A percentile compares a stretch with the other conserved stretches of the same genome.
Conservation (phyloP, 2,888 invertebrate species). For the Odontocolon sp. region DNA sequence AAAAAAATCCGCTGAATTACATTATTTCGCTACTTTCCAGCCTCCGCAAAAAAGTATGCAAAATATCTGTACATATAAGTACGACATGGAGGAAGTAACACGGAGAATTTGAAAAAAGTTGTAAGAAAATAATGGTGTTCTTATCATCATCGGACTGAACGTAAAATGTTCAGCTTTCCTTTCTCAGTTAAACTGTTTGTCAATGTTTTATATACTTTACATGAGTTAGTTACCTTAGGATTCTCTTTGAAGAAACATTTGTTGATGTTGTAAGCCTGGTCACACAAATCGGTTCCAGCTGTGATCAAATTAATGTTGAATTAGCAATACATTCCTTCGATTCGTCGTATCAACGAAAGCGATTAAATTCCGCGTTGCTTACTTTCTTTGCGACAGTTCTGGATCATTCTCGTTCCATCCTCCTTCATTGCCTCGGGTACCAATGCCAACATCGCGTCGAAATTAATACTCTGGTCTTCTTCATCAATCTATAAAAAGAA, state of each 20-base stretch:
- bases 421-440: conserved; percentile 62
- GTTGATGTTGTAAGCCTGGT: conserved; percentile 68
- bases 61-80: too few species aligned
- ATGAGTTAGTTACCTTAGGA: conserved; percentile 68
- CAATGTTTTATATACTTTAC: neutral
- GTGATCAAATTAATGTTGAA: conserved; percentile 19
- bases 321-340: neutral
- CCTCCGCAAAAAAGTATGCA: too few species aligned
- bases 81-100: too few species aligned
- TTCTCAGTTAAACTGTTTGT: too few species aligned
- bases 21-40: neutral
- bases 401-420: conserved; percentile 55
- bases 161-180: too few species aligned
- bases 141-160: too few species aligned
- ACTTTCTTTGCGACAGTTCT: conserved; percentile 62
- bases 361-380: conserved; percentile 36
- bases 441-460: conserved; percentile 56
- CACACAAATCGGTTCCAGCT: conserved; percentile 73
- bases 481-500: neutral
- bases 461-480: conserved; percentile 57
- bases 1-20: conserved; percentile 1
- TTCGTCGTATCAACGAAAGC: neutral
- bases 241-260: conserved; percentile 71
- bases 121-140: too few species aligned
- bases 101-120: too few species aligned